phyloP scores from a whole-genome alignment of 2,888 invertebrate species.

The Arenicola marina region DNA sequence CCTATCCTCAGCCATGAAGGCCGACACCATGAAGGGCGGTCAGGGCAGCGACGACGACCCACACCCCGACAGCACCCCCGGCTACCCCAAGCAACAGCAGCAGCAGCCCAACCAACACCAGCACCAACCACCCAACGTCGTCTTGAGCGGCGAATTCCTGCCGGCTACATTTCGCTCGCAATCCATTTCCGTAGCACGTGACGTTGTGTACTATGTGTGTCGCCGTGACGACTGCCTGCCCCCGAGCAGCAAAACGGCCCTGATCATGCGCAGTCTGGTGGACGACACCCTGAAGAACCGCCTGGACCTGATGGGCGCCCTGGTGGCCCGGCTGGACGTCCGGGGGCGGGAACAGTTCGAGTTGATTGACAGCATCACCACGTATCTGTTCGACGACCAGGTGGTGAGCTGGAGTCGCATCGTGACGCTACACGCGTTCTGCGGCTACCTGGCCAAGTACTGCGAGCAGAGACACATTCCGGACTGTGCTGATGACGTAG shows the following conservation, averaged over 20 bases:
- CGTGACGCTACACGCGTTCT: constrained; percentile 37
- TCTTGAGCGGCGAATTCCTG: constrained; percentile 28
- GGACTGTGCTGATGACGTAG: constrained; percentile 30
- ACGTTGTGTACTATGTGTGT: constrained; percentile 28
- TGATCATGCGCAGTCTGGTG: constrained; percentile 30
- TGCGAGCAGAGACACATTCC: constrained; percentile 28
- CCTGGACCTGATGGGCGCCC: constrained; percentile 23
- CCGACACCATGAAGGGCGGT: no score
- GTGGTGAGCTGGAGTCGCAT: constrained; percentile 37
- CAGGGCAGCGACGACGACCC: no score
- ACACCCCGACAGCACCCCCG: no score
- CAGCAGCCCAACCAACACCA: no score
- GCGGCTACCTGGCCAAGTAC: constrained; percentile 32
- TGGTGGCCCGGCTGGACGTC: constrained; percentile 22
- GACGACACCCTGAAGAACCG: constrained; percentile 32
- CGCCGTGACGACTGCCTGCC: constrained; percentile 15
- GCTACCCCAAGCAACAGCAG: no score
- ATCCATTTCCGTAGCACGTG: constrained; percentile 28
- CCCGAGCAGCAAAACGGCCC: constrained; percentile 23
- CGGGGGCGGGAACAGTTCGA: constrained; percentile 23
- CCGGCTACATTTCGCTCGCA: constrained; percentile 28
- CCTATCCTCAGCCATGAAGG: no score
- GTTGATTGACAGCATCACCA: constrained; percentile 29
- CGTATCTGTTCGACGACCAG: constrained; percentile 31
- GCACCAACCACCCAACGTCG: no score